Base-by-base conservation (phyloP, 2,888 invertebrate species). In the Punctoribates punctum region DNA sequence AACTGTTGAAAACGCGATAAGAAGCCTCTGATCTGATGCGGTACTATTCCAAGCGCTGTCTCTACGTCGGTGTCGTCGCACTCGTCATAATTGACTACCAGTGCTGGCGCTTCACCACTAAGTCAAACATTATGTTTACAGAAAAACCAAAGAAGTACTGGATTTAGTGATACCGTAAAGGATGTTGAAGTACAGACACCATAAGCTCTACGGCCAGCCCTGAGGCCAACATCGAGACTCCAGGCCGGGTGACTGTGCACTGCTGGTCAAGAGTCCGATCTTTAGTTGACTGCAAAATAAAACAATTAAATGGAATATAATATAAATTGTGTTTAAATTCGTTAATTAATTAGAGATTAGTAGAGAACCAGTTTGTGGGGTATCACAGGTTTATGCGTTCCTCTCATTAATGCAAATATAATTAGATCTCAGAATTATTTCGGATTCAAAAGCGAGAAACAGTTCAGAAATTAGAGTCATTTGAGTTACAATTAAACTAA, bases 221-320 rank as follows among this genome's bases (percentile, higher is more conserved):
- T 23, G 91, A 90, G 0, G 96, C 96, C 73, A 98, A 90, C 82
- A 91, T 91, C 0, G 96, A 93, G 20, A 93, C 89, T 0, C 97
- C 98, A 0, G 98, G 97, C 75, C 98, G 87, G 0, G 96, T 94
- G 25, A 99, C 98, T 0, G 98, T 99, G 83, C 99, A 99, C 83
- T 99, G 98, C 83, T 98, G 96, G 85, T 99, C 99, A 78, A 99
- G 84, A 0, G 97, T 96, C 75, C 97, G 89, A 83, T 96, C 95
- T 81, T 88, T 88, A 74, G 91, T 87, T 0, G 96, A 95, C 96
- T 96, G 38, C 4, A 29, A 65, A 8, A n/a, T 73, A 20, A 20
- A 25, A 23, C 0, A 57, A 57, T 20, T 23, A 13, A 25, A 23
- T 57, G 17, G 13, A 9, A 57, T 25, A 57, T 23, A 25, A 57